Base-by-base conservation (phyloP, 2,888 invertebrate genomes). In the Phlogophora meticulosa region DNA sequence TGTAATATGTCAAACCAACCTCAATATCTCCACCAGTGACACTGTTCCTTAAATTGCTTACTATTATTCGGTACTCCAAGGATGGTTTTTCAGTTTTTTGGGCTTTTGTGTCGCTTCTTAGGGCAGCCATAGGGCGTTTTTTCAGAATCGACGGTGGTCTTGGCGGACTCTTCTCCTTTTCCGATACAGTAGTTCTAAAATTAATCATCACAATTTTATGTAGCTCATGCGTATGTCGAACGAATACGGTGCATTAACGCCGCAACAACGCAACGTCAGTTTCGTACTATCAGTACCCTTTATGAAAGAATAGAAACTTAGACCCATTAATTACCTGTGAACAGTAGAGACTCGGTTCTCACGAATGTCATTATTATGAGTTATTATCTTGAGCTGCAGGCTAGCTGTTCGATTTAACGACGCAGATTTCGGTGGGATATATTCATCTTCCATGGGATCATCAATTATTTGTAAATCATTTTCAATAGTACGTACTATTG, bases 11-110 rank as follows among this genome's bases (percentile, higher is more conserved):
- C n/a, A n/a, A 24, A 75, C 76, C 3, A 51, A 98, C 98, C 93
- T 98, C 97, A 80, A 99, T 98, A 90, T 99, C 99, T 84, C 98
- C 98, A 82, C 98, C 98, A 15, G 98, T 98, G 5, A 99, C 99
- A 78, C 97, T 97, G 28, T 96, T 96, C 85, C 98, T 98, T 74
- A 99, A 96, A 95, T 99, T 99, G 78, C 98, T 98, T 2, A 99
- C 98, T 60, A 98, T 97, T 87, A 99, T 98, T 85, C 98, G 96
- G 90, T 97, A 98, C 49, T 98, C 98, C 4, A 96, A 93, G 45
- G 75, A 67, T 34, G 92, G 87, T 69, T 92, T 94, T 34, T 94
- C 94, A 28, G 80, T 10, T 73, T 89, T 92, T 61, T 91, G 91
- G 7, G 77, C 58, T 71, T 90, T 90, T 59, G 90, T 87, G 40